phyloP scores from a whole-genome alignment of 2,888 invertebrate species.

The Tetropium fuscum region DNA sequence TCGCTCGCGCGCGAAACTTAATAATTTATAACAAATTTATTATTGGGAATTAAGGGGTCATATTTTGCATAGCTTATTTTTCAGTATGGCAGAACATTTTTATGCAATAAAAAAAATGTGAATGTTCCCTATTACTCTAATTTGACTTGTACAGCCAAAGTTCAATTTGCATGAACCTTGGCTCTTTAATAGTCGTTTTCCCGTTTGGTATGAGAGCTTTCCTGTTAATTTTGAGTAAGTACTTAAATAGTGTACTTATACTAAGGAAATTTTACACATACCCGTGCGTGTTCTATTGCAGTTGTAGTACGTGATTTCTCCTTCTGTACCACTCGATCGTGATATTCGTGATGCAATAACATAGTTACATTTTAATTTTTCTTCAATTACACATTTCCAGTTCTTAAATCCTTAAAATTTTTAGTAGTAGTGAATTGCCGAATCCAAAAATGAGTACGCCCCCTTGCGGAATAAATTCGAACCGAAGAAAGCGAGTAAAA shows the following conservation, averaged over 20 bases:
- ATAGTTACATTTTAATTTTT: neutral
- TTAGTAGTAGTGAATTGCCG: slow-evolving; percentile 1
- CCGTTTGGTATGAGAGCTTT: neutral
- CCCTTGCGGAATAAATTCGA: too few relatives aligned
- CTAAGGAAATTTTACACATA: too few relatives aligned
- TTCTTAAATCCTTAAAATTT: neutral
- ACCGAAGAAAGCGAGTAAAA: too few relatives aligned
- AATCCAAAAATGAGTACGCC: too few relatives aligned
- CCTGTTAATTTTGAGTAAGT: neutral
- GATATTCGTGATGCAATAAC: slow-evolving; percentile 6
- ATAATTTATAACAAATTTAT: too few relatives aligned
- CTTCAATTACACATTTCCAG: neutral
- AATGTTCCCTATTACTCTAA: too few relatives aligned
- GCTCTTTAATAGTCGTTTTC: slow-evolving; percentile 1
- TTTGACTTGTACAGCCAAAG: neutral
- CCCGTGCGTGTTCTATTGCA: slow-evolving; percentile 2
- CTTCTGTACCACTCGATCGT: neutral
- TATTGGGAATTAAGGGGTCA: too few relatives aligned
- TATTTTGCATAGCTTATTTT: too few relatives aligned
- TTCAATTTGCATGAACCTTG: slow-evolving; percentile 1
- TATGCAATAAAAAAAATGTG: too few relatives aligned
- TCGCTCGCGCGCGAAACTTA: too few relatives aligned
- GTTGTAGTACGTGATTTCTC: neutral
- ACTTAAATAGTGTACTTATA: too few relatives aligned
- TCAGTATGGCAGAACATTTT: too few relatives aligned